phyloP scores from a whole-genome alignment of 2,797 vertebrate species.

The Euthynnus affinis region DNA sequence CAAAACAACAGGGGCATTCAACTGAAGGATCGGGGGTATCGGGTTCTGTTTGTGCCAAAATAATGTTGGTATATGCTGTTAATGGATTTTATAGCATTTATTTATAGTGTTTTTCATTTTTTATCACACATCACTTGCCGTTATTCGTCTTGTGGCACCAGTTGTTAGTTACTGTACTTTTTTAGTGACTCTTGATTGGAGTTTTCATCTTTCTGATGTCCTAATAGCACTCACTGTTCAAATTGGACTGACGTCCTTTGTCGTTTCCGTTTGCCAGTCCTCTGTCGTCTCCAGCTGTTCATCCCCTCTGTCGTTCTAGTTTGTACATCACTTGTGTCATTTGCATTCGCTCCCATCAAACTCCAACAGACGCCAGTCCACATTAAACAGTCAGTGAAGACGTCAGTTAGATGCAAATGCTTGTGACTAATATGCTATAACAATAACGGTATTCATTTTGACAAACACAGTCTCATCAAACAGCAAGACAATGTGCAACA shows the following conservation, averaged over 20 bases:
- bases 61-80: not conserved
- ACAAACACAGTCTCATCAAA: not conserved
- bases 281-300: constrained; percentile 55
- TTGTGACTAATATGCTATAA: not conserved
- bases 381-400: constrained; percentile 4
- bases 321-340: constrained; percentile 30
- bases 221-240: constrained; percentile 19
- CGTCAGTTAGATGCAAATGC: constrained; percentile 6
- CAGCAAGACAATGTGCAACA: not conserved
- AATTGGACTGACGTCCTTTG: constrained; percentile 4
- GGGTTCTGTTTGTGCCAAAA: no score
- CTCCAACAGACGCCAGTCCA: constrained; percentile 19
- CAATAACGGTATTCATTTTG: not conserved
- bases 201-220: constrained; percentile 7
- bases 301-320: constrained; percentile 27
- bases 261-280: not conserved
- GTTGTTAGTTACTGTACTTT: not conserved
- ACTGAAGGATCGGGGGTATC: not conserved
- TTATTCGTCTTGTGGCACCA: not conserved
- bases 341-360: constrained; percentile 36
- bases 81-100: not conserved
- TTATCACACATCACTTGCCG: not conserved
- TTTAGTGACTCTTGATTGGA: not conserved
- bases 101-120: not conserved
- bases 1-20: not conserved